A percentile compares a stretch with the other conserved stretches of the same genome.
Evolutionary conservation across 2,113 vertebrate species (phyloP).

Genomic region (Stomatorhinus ivindoensis): DNA sequence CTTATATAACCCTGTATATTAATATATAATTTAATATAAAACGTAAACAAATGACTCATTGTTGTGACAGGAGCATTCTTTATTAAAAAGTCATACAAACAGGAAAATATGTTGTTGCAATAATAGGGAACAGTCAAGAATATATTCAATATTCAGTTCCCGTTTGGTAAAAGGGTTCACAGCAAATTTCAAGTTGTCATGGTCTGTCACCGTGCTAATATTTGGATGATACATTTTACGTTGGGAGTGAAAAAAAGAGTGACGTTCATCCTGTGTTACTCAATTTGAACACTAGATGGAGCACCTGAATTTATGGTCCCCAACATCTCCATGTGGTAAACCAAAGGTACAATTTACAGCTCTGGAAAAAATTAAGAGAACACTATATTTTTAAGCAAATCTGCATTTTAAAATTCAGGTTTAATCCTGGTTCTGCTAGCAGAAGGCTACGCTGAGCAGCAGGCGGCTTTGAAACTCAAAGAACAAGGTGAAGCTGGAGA

Average conservation of each 20-base stretch:
- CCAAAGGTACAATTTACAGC: not conserved
- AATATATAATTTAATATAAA: not conserved
- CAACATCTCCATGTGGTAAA: not conserved
- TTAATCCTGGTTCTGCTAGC: not conserved
- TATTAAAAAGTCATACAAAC: not conserved
- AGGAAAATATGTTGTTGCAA: not conserved
- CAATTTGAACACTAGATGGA: not conserved
- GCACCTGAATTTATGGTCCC: not conserved
- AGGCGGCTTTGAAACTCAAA: not conserved
- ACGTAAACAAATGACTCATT: not conserved
- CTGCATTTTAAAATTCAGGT: not conserved
- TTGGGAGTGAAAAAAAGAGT: not conserved
- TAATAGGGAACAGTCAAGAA: not conserved
- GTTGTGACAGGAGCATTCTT: not conserved
- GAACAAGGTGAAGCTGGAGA: not conserved
- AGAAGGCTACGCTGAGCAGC: not conserved
- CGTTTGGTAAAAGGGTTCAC: not conserved
- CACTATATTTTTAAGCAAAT: not conserved
- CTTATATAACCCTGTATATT: not conserved
- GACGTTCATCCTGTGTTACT: not conserved
- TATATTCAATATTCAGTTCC: not conserved
- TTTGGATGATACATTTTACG: not conserved
- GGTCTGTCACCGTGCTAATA: not conserved
- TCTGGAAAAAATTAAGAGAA: not conserved
- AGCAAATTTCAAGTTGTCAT: not conserved